These are phyloP conservation scores for Macaria notata DNA, from an alignment of 2,888 invertebrate genomes.

Conservation along the genomic window DNA sequence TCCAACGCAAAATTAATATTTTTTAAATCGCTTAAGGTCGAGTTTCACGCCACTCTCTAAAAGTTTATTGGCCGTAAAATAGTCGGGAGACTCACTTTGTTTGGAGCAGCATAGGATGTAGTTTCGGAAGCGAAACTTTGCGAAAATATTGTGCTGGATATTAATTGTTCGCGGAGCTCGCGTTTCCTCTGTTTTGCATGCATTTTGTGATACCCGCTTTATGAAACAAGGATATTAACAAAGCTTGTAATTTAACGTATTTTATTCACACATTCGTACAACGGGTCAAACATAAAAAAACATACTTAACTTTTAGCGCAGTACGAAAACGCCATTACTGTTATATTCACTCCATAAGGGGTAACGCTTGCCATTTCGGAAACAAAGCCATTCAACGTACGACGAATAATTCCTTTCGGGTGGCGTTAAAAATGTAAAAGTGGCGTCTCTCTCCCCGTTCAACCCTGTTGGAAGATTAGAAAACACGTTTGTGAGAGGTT, in stretches of 20 bases:
- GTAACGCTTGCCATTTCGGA: conserved; percentile 39
- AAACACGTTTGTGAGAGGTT: conserved; percentile 72
- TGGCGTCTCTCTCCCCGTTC: conserved; percentile 53
- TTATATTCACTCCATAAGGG: conserved; percentile 47
- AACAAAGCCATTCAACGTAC: conserved; percentile 39
- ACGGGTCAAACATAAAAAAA: conserved; percentile 38
- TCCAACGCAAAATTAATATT: conserved; percentile 50
- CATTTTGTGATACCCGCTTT: conserved; percentile 40
- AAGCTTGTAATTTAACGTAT: conserved; percentile 41
- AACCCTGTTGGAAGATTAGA: conserved; percentile 66
- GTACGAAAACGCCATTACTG: conserved; percentile 41
- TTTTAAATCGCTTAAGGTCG: conserved; percentile 47
- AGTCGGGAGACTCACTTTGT: conserved; percentile 64
- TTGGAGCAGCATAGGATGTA: conserved; percentile 57
- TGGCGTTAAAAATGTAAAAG: conserved; percentile 56
- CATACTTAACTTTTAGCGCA: conserved; percentile 38
- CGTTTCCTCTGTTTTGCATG: conserved; percentile 49
- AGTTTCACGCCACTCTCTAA: conserved; percentile 46
- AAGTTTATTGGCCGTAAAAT: conserved; percentile 67
- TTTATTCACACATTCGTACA: conserved; percentile 39
- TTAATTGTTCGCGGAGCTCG: conserved; percentile 61
- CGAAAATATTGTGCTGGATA: conserved; percentile 70
- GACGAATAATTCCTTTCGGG: conserved; percentile 47
- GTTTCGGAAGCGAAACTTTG: conserved; percentile 64
- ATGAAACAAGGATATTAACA: conserved; percentile 38